phyloP scores from a whole-genome alignment of 2,797 vertebrate species.

The Myripristis murdjan region DNA sequence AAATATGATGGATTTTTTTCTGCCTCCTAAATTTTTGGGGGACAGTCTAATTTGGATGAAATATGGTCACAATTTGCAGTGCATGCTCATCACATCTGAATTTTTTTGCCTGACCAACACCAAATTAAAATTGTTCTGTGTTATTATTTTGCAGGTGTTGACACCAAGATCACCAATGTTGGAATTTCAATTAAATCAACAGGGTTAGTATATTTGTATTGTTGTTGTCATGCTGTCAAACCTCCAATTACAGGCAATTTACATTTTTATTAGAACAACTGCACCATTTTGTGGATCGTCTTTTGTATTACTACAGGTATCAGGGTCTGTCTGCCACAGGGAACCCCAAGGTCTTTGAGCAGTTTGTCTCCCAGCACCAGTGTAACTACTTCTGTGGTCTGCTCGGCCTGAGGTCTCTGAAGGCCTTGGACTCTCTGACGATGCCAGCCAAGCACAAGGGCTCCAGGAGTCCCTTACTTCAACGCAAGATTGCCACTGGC shows the following conservation, averaged over 20 bases:
- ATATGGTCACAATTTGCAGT: neutral
- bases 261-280: constrained; percentile 9
- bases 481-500: constrained; percentile 84
- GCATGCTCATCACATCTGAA: constrained; percentile 16
- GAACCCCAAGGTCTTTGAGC: constrained; percentile 89
- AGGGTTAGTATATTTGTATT: constrained; percentile 86
- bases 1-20: neutral
- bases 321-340: constrained; percentile 91
- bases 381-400: constrained; percentile 93
- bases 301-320: constrained; percentile 85
- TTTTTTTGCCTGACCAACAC: constrained; percentile 12
- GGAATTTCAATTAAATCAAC: constrained; percentile 91
- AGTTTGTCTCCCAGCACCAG: constrained; percentile 88
- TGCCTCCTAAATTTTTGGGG: constrained; percentile 3
- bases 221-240: constrained; percentile 9
- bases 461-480: constrained; percentile 89
- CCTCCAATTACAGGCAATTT: constrained; percentile 66
- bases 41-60: neutral
- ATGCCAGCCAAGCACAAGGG: constrained; percentile 86
- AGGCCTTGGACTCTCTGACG: constrained; percentile 83
- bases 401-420: constrained; percentile 87
- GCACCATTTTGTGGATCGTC: constrained; percentile 1
- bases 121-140: constrained; percentile 36
- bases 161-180: constrained; percentile 93
- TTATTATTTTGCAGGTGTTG: constrained; percentile 89